Evolutionary conservation across 1,140 invertebrate genomes (phyloP), one percentile per base, ranked within the genome.

Genomic region (Meloidogyne hapla): DNA sequence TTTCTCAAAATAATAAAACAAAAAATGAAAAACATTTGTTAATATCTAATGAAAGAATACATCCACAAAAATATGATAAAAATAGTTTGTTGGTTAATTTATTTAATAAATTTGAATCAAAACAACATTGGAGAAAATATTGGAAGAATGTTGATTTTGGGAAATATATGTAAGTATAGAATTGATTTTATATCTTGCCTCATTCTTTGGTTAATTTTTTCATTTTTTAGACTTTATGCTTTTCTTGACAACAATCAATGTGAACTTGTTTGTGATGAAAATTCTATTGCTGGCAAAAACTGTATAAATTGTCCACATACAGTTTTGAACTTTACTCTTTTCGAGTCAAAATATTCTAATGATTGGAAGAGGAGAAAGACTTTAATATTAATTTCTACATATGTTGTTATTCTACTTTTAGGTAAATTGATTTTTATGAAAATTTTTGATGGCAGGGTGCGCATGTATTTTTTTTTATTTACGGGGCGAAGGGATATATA

Each of bases 321-420:
- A 25, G 40, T 66, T 25, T 40, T 85, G 0, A 84, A 84, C 21
- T 83, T 84, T 56, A 79, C 81, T 13, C 28, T 84, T 15, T 12
- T 38, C 10, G 78, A 79, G 33, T 62, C 76, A 42, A 77, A 71
- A 64, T 75, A 69, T 25, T 78, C 83, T 40, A 9, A 64, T 8
- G 21, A 48, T n/a, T 83, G 80, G 83, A 48, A 61, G 26, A 26
- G 38, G 23, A 21, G 64, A 4, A 38, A 64, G 25, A 74, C 63
- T 10, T 33, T 83, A 25, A 71, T 69, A 12, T 61, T 70, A 23
- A 15, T 75, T 40, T 65, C 70, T n/a, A 71, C 64, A 25, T 18
- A 68, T 62, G 56, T 26, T 45, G 62, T 56, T 65, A 23, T 64
- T n/a, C 3, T 61, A n/a, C 40, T 76, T 33, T 28, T 78, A 33